Conservation (phyloP, 1,140 invertebrate species). For the Scylla paramamosain region DNA sequence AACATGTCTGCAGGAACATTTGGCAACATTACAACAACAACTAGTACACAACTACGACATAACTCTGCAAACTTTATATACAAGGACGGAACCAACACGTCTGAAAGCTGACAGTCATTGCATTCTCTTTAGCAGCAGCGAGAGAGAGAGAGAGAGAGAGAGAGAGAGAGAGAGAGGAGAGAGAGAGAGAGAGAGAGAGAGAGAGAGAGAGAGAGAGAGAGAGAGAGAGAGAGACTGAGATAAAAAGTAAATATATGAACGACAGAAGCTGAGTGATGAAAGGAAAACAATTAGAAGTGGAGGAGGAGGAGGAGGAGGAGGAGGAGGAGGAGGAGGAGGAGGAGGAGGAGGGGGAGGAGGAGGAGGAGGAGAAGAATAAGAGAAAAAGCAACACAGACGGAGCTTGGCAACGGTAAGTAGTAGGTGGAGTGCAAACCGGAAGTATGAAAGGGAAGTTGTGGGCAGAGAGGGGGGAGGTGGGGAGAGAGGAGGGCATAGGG, state of each 20-base stretch:
- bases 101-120: not conserved
- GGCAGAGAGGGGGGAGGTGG: not conserved
- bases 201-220: constrained; percentile 43
- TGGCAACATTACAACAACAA: not conserved
- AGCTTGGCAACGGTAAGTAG: not conserved
- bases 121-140: not conserved
- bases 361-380: too few relatives aligned
- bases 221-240: not conserved
- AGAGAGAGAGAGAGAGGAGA: constrained; percentile 37
- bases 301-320: too few relatives aligned
- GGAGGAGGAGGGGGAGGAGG: too few relatives aligned
- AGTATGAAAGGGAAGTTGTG: not conserved
- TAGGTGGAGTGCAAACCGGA: too few relatives aligned
- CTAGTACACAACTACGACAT: not conserved
- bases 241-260: too few relatives aligned
- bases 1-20: not conserved
- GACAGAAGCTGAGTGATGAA: too few relatives aligned
- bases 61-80: too few relatives aligned
- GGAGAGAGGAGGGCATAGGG: not conserved
- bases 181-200: constrained; percentile 28
- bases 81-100: too few relatives aligned
- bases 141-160: constrained; percentile 36
- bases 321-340: too few relatives aligned
- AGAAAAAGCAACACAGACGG: too few relatives aligned
- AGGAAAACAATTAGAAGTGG: too few relatives aligned